phyloP scores from a whole-genome alignment of 2,797 vertebrate species.

The Pteronotus mesoamericanus region DNA sequence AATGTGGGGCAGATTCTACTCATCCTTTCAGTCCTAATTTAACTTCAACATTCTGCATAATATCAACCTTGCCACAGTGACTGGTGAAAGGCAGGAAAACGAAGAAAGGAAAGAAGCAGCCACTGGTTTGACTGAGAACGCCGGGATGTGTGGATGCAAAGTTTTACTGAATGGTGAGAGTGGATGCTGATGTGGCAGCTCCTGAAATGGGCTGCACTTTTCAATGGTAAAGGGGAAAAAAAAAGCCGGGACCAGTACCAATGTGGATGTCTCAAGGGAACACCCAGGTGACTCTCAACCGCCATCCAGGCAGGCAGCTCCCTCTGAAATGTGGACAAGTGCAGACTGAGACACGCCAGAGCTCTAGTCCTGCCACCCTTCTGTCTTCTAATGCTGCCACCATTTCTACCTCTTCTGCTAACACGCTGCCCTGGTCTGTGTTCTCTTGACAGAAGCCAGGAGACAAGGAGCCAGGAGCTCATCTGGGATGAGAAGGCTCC shows the following conservation, averaged over 20 bases:
- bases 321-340: background rate
- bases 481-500: background rate
- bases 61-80: background rate
- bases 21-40: background rate
- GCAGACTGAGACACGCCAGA: background rate
- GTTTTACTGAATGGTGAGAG: background rate
- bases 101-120: background rate
- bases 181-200: background rate
- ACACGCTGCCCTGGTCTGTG: background rate
- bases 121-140: background rate
- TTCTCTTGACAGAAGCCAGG: too few relatives aligned
- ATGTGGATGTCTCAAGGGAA: background rate
- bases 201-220: background rate
- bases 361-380: rapidly evolving
- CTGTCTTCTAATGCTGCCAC: background rate
- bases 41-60: background rate
- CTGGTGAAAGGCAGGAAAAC: background rate
- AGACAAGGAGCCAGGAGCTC: background rate
- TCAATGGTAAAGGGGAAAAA: background rate
- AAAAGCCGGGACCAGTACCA: background rate
- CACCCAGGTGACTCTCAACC: background rate
- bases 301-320: background rate
- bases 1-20: background rate
- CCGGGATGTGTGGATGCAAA: background rate
- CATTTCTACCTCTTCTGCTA: background rate